Base-by-base conservation (phyloP, 2,113 vertebrate species). In the Ammospiza nelsoni region DNA sequence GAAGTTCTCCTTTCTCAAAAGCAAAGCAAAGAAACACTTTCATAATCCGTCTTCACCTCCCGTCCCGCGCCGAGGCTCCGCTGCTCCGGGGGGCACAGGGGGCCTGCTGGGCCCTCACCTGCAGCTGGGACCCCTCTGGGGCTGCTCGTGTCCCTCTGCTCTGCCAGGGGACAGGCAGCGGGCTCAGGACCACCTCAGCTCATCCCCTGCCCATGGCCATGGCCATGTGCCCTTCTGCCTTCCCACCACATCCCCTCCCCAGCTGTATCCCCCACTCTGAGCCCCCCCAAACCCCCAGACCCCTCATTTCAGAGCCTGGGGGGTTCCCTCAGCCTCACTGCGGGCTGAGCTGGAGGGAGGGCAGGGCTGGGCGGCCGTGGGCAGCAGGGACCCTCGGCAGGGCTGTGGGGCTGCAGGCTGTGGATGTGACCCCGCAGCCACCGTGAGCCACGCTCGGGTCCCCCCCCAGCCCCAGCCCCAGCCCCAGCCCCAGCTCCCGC, bases 11-110 rank as follows among this genome's bases (percentile, higher is more conserved):
- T 78, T 85, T 94, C 95, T 95, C 94, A 84, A 89, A 96, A 92
- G 93, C 68, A 96, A 96, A 96, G 92, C 93, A 93, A 95, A 96
- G 96, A 93, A 95, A 92, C 92, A 93, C 85, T 93, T 97, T 90
- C 93, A 94, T 86, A 85, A 92, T 88, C 90, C 41, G 5, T 33
- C 77, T 94, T 79, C 90, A 72, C 76, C 82, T 63, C 51, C 83
- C 58, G 6, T 92, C 89, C 89, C 89, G 43, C 22, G 54, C 68
- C 0, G 59, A 52, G 75, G 31, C 73, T 82, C 41, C n/a, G 73
- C 75, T 52, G 67, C 72, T 51, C 68, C 5, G 9, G n/a, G 28
- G 73, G 35, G 28, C 29, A n/a, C 65, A 11, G 85, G 48, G 87
- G 87, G 37, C 51, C 77, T 27, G 85, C 29, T 4, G 31, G 84